phyloP scores from a whole-genome alignment of 2,113 vertebrate species.

The Sylvicapra grimmia region DNA sequence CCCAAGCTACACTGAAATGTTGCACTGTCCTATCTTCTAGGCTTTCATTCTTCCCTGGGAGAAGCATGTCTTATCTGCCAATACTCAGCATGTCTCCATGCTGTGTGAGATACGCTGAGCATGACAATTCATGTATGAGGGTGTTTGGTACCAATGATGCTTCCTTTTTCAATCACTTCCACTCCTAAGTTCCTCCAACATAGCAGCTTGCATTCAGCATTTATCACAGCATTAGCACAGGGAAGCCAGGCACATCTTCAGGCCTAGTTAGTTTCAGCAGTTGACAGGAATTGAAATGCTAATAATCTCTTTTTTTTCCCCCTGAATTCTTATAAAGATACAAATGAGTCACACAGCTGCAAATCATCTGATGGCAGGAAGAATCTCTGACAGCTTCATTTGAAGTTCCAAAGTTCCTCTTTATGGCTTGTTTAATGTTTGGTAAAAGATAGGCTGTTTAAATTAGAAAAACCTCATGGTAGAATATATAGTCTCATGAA shows the following conservation, averaged over 20 bases:
- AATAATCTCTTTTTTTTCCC: conserved; percentile 48
- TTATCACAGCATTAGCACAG: conserved; percentile 20
- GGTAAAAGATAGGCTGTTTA: conserved; percentile 53
- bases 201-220: not conserved
- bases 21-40: not conserved
- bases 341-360: conserved; percentile 68
- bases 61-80: not conserved
- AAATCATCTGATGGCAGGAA: conserved; percentile 64
- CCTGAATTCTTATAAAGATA: conserved; percentile 60
- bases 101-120: not conserved
- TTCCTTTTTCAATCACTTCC: conserved; percentile 55
- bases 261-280: conserved; percentile 51
- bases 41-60: not conserved
- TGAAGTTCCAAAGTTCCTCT: conserved; percentile 65
- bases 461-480: conserved; percentile 6
- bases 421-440: conserved; percentile 67
- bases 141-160: conserved; percentile 37
- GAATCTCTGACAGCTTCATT: conserved; percentile 62
- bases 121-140: not conserved
- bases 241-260: conserved; percentile 54
- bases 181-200: not conserved
- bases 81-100: not conserved
- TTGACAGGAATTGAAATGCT: conserved; percentile 72
- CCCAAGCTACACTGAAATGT: not conserved
- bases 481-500: not conserved